Evolutionary conservation across 2,113 vertebrate genomes (phyloP), one percentile per base, ranked within the genome.

Genomic region (Engraulis encrasicolus): DNA sequence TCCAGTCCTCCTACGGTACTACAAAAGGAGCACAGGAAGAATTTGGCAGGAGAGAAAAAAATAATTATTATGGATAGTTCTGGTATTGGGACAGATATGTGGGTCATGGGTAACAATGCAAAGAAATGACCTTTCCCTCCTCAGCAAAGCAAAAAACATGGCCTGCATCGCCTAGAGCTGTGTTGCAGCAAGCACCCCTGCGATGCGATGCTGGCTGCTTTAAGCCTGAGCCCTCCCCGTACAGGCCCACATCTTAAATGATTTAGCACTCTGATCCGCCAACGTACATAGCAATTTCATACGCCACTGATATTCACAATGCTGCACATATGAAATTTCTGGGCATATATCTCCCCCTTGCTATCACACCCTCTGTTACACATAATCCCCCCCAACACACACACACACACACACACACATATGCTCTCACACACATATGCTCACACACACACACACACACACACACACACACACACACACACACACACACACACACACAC

Each of bases 251-350:
- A 94, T 93, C 94, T 95, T 94, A 95, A 95, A 94, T 94, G 93
- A 96, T 96, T 96, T 94, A 94, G 88, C 88, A 89, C 93, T 93
- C 92, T 92, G 87, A 95, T 94, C 94, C 92, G 85, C 78, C 92
- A 91, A 93, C 93, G 95, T 89, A 93, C 91, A 94, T 90, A 92
- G 91, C 83, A 93, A 93, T 95, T 95, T 95, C 91, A 95, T 93
- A 94, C 92, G 89, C 92, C 92, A 93, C 85, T 94, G 88, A 88
- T 93, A 91, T 90, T 91, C 91, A 92, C 78, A 91, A 87, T 78
- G 89, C 89, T 89, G 83, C 31, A 89, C 89, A 90, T 86, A 90
- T 88, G 88, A 91, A 88, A 92, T 95, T 91, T 91, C 86, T 89
- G 87, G 85, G 84, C 82, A 89, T 58, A 74, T 66, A 78, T 40